Percentiles rank a stretch among this genome's conserved stretches.
phyloP scores from a whole-genome alignment of 2,113 vertebrate species.

The Dendrocopos noguchii region DNA sequence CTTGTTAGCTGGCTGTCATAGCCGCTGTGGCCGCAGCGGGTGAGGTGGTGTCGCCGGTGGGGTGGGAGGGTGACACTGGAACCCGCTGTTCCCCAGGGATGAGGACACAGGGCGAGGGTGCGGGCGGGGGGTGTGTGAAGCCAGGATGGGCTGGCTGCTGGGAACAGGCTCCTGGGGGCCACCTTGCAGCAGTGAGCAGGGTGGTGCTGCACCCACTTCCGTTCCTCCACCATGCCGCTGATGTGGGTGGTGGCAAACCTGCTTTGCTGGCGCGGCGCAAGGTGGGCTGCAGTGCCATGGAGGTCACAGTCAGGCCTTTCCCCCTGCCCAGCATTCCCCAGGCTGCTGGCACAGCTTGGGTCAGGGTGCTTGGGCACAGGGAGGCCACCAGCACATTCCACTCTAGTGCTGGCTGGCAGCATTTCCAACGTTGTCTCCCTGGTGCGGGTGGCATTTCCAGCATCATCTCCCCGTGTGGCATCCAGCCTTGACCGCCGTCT shows the following conservation, averaged over 20 bases:
- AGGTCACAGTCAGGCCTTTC: background rate
- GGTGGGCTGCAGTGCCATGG: accelerated
- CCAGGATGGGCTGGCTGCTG: background rate
- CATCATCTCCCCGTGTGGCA: background rate
- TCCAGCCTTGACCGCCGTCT: background rate
- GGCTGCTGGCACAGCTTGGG: accelerated
- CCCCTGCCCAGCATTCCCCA: accelerated
- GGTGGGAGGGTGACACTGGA: background rate
- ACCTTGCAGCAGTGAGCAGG: background rate
- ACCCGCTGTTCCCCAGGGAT: background rate
- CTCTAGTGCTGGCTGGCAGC: accelerated
- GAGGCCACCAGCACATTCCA: background rate
- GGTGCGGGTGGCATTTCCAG: background rate
- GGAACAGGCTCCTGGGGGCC: background rate
- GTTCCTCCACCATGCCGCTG: background rate
- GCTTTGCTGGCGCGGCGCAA: accelerated
- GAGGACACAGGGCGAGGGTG: accelerated
- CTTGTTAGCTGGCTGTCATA: slow-evolving; percentile 52
- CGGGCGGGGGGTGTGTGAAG: background rate
- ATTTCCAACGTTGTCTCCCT: background rate
- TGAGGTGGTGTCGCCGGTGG: background rate
- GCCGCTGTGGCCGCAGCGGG: background rate
- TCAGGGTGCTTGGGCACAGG: accelerated
- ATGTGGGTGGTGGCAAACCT: background rate
- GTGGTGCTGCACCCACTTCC: background rate